Evolutionary conservation across 2,888 invertebrate species (phyloP), one percentile per base, ranked within the genome.

Genomic region (Tuberolachnus salignus): DNA sequence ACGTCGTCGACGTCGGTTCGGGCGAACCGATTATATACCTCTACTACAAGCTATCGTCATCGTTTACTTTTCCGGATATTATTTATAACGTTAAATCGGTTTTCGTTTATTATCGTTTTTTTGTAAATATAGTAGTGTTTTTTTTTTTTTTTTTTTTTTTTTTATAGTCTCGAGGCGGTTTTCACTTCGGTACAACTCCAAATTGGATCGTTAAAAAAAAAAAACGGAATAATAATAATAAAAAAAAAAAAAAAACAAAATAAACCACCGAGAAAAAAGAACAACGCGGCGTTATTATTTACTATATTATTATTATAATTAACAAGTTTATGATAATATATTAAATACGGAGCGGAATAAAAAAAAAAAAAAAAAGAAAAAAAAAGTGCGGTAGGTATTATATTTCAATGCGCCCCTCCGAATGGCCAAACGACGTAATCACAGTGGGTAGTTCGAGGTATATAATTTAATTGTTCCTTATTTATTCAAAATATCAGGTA

Each of bases 401-500:
- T 49, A 19, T 61, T 61, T 49, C 10, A 26, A 34, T 19, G 59
- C 19, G 14, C 71, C 59, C 70, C 11, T n/a, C 6, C 34, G 34
- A 59, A 59, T n/a, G 34, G n/a, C 61, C 19, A 10, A 26, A 34
- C 34, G 51, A 61, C 21, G 61, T 51, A 73, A 73, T 73, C 61
- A 42, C 61, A 16, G 34, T 34, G 6, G 34, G 34, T 34, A 34
- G 6, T 73, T 73, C 51, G 21, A 61, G 21, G 34, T 21, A 61
- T 21, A 61, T 73, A 73, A 73, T 73, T 73, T 73, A 73, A 73
- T 73, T 73, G 59, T 61, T 73, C 49, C 51, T 73, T 73, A 73
- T 73, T 73, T 73, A 73, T 73, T 73, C 72, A 73, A 73, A 71
- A 73, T 61, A 49, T 34, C 34, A 19, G 72, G 61, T 51, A 51